A percentile compares a stretch with the other conserved stretches of the same genome.
Evolutionary conservation across 2,113 vertebrate genomes (phyloP).

Genomic region (Macroglossus sobrinus): DNA sequence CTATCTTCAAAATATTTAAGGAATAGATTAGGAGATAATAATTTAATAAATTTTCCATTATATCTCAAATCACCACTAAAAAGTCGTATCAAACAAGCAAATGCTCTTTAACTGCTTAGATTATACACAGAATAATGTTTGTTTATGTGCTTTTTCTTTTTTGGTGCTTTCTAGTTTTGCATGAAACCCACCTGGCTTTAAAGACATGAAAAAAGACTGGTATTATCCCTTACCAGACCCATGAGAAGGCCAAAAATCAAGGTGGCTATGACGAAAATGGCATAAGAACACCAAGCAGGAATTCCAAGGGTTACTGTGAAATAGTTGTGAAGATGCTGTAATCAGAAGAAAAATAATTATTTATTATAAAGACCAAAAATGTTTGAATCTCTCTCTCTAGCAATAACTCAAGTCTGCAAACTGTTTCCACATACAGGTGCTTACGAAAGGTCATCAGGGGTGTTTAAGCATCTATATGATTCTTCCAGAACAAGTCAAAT

Average conservation of each 20-base stretch:
- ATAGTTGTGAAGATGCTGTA: constrained; percentile 90
- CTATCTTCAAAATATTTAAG: constrained; percentile 16
- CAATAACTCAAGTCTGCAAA: not conserved
- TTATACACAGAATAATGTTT: not conserved
- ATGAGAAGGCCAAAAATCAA: constrained; percentile 88
- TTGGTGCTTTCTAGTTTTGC: constrained; percentile 32
- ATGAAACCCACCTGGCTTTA: not conserved
- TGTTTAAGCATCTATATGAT: not conserved
- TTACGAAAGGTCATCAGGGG: not conserved
- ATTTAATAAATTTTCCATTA: constrained; percentile 1
- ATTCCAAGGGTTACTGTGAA: constrained; percentile 88
- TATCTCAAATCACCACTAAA: not conserved
- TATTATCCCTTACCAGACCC: constrained; percentile 86
- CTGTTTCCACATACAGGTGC: not conserved
- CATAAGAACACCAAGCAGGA: constrained; percentile 88
- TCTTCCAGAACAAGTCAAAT: constrained; percentile 2
- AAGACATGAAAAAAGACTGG: not conserved
- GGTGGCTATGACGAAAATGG: constrained; percentile 86
- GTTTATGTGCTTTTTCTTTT: not conserved
- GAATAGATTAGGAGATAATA: not conserved
- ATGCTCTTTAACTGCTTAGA: not conserved
- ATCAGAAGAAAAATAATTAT: constrained; percentile 42
- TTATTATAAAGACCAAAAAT: not conserved
- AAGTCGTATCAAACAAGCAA: constrained; percentile 14
- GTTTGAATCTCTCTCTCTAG: not conserved